These are phyloP conservation scores for Euura lappo DNA, from an alignment of 1,140 invertebrate genomes.

Conservation along the genomic window DNA sequence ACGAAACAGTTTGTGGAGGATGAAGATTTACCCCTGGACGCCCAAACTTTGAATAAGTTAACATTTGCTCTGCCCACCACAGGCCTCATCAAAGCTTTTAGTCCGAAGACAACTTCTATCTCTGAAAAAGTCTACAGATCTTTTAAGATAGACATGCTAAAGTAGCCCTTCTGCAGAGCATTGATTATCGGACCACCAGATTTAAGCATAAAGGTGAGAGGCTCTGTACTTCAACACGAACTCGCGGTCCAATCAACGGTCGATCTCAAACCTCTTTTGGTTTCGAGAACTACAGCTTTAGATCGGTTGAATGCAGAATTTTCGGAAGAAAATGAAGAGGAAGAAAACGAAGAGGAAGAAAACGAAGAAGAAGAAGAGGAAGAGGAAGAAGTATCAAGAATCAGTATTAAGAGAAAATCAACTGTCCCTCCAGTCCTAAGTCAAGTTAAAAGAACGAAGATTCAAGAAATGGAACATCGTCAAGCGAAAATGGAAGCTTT, in stretches of 20 bases:
- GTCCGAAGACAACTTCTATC: conserved; percentile 17
- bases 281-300: conserved; percentile 10
- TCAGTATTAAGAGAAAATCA: background rate
- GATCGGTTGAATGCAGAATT: background rate
- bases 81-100: conserved; percentile 25
- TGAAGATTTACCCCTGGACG: conserved; percentile 12
- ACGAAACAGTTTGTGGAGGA: too few relatives aligned
- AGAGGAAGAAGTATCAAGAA: background rate
- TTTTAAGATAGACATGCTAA: conserved; percentile 32
- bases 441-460: too few relatives aligned
- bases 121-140: conserved; percentile 26
- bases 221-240: conserved; percentile 22
- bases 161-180: conserved; percentile 32
- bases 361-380: background rate
- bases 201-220: conserved; percentile 22
- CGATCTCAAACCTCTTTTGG: conserved; percentile 14
- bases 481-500: too few relatives aligned
- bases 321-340: conserved; percentile 5
- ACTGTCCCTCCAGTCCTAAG: too few relatives aligned
- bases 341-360: too few relatives aligned
- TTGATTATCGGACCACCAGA: conserved; percentile 29
- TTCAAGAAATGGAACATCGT: too few relatives aligned
- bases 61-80: conserved; percentile 29
- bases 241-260: conserved; percentile 14
- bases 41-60: conserved; percentile 30